Percentiles rank a stretch among this genome's conserved stretches.
Evolutionary conservation across 2,797 vertebrate species (phyloP).

Genomic region (Potorous gilbertii): DNA sequence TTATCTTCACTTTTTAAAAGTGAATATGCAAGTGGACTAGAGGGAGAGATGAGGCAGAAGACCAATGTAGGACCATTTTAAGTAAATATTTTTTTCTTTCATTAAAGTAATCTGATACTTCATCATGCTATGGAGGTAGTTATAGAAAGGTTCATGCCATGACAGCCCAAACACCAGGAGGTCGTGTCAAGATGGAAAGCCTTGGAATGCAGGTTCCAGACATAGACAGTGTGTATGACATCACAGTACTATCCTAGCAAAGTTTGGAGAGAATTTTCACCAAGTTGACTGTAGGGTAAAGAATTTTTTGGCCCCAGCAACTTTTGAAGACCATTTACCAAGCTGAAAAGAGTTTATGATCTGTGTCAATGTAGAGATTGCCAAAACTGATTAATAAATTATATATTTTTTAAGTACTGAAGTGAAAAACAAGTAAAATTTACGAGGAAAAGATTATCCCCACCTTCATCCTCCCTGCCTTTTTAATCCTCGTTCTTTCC

Average conservation of each 20-base stretch:
- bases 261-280: not conserved
- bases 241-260: not conserved
- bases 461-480: not conserved
- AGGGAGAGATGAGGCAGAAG: too few species aligned
- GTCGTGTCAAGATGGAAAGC: not conserved
- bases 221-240: not conserved
- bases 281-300: not conserved
- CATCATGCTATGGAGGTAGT: not conserved
- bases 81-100: not conserved
- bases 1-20: too few species aligned
- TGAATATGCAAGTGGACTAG: too few species aligned
- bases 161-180: not conserved
- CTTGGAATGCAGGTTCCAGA: not conserved
- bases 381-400: not conserved
- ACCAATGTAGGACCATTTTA: not conserved
- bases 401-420: not conserved
- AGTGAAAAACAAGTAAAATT: not conserved
- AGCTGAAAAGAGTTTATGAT: not conserved
- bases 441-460: not conserved
- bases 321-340: not conserved
- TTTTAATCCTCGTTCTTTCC: too few species aligned
- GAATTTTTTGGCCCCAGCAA: not conserved
- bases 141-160: too few species aligned
- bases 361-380: not conserved
- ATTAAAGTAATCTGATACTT: not conserved